These are phyloP conservation scores for Suncus etruscus DNA, from an alignment of 2,113 vertebrate species.

Conservation along the genomic window DNA sequence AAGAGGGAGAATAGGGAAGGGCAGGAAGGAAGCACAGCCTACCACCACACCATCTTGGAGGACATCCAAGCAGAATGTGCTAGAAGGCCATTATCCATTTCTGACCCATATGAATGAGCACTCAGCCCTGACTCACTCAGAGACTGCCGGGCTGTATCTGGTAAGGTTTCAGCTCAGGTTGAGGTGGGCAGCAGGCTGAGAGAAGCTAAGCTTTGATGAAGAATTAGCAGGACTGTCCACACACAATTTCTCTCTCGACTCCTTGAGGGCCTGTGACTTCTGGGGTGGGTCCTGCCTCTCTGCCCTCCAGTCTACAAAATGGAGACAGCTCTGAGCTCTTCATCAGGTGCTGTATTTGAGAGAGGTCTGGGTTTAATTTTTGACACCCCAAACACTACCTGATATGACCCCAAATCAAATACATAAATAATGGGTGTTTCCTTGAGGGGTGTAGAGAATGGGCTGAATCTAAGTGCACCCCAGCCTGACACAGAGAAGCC, in stretches of 20 bases:
- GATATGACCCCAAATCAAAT: too few relatives aligned
- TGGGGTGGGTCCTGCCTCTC: background rate
- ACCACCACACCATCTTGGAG: background rate
- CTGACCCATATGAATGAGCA: slow-evolving; percentile 7
- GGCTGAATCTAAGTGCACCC: rapidly evolving
- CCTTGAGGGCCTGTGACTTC: background rate
- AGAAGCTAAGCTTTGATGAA: background rate
- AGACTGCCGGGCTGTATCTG: background rate
- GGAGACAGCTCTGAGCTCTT: background rate
- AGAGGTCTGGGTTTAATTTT: too few relatives aligned
- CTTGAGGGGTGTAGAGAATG: background rate
- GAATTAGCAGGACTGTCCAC: background rate
- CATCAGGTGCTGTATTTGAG: background rate
- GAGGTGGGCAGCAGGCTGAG: rapidly evolving
- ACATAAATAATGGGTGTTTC: too few relatives aligned
- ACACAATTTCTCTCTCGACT: background rate
- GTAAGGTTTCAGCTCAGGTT: background rate
- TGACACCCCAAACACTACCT: too few relatives aligned
- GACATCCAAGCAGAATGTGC: slow-evolving; percentile 52
- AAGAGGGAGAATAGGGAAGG: background rate
- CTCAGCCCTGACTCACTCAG: background rate
- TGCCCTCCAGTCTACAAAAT: background rate
- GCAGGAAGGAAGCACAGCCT: background rate
- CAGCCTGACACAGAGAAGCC: background rate
- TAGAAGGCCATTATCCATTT: slow-evolving; percentile 44